phyloP scores from a whole-genome alignment of 53 echinoderm and acorn worm species.

The Astropecten irregularis region DNA sequence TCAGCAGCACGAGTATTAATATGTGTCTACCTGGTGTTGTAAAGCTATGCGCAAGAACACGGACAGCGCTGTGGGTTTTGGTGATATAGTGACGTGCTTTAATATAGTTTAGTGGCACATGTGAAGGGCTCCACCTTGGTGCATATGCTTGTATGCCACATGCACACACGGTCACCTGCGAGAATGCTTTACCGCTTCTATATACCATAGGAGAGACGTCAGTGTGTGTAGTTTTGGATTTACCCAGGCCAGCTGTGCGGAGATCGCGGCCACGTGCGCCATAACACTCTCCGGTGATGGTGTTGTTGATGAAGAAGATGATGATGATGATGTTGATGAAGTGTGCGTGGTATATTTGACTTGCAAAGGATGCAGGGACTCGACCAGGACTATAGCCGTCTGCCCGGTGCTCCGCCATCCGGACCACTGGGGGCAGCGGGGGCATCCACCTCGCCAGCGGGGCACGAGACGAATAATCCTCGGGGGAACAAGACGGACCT shows the following conservation, averaged over 20 bases:
- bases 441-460: slow-evolving; percentile 7
- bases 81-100: not conserved
- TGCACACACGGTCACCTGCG: slow-evolving; percentile 34
- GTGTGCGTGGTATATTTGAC: slow-evolving; percentile 26
- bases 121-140: not conserved
- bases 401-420: slow-evolving; percentile 4
- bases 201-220: not conserved
- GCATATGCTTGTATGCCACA: slow-evolving; percentile 3
- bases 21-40: not conserved
- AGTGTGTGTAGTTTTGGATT: slow-evolving; percentile 47
- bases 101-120: slow-evolving; percentile 13
- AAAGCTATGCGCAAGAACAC: not conserved
- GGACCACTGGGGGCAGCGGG: slow-evolving; percentile 31
- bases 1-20: too few relatives aligned
- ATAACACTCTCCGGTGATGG: not conserved
- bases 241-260: slow-evolving; percentile 34
- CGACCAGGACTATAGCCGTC: slow-evolving; percentile 38
- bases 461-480: not conserved
- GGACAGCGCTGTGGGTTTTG: not conserved
- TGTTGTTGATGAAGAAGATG: too few relatives aligned
- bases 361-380: slow-evolving; percentile 43
- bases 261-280: slow-evolving; percentile 38
- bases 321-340: too few relatives aligned
- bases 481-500: not conserved
- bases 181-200: slow-evolving; percentile 25